Percentiles rank a stretch among this genome's conserved stretches.
Evolutionary conservation across 1,140 invertebrate species (phyloP).

Genomic region (Aphelenchoides besseyi): DNA sequence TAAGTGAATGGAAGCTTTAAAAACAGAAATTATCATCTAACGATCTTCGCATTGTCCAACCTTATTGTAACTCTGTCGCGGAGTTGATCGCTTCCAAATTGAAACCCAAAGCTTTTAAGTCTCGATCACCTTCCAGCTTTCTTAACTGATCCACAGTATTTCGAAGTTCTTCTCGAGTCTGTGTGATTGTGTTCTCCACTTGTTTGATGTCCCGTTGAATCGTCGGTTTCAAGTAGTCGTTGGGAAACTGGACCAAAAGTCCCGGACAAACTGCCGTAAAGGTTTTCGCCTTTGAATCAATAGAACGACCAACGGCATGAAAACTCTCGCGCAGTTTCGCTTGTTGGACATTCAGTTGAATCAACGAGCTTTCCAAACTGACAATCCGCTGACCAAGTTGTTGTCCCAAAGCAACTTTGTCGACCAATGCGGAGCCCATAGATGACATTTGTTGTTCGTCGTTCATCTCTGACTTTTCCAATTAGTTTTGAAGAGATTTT

Average conservation of each 20-base stretch:
- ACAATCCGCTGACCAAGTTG: background rate
- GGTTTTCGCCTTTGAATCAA: background rate
- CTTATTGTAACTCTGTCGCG: too few relatives aligned
- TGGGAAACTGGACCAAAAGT: slow-evolving; percentile 8
- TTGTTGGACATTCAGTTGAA: background rate
- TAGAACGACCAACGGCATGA: background rate
- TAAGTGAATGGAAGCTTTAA: too few relatives aligned
- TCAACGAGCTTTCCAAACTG: background rate
- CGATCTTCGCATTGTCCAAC: too few relatives aligned
- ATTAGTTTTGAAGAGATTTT: too few relatives aligned
- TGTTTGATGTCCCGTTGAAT: background rate
- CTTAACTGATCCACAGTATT: background rate
- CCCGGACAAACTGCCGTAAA: slow-evolving; percentile 4
- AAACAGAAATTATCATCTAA: too few relatives aligned
- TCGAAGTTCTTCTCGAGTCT: background rate
- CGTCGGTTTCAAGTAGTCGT: background rate
- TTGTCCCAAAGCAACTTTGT: background rate
- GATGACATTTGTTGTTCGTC: background rate
- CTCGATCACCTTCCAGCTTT: background rate
- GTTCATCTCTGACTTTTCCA: too few relatives aligned
- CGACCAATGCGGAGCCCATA: background rate
- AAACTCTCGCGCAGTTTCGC: background rate
- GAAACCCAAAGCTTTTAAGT: background rate
- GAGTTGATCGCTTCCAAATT: background rate
- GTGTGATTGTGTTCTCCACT: background rate